Conservation (phyloP, 1,140 invertebrate species). For the Thaumatotibia leucotreta region DNA sequence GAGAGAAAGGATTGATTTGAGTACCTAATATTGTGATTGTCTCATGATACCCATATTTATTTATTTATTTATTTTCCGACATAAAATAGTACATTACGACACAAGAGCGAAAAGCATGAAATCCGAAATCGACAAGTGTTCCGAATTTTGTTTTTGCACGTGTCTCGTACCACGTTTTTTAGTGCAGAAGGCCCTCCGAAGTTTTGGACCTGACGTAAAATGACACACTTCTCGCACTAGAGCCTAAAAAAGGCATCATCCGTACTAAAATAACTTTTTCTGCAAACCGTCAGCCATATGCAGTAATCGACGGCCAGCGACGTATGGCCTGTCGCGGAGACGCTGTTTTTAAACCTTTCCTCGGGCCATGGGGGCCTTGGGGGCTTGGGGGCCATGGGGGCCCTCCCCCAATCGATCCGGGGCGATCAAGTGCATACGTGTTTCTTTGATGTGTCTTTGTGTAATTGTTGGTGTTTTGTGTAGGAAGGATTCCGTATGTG, state of each 20-base stretch:
- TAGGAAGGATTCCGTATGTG: not conserved
- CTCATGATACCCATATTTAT: no score
- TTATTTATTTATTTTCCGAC: no score
- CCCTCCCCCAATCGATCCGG: constrained; percentile 49
- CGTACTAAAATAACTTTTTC: not conserved
- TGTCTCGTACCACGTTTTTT: no score
- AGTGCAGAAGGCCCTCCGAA: no score
- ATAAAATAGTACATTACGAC: no score
- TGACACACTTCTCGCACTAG: no score
- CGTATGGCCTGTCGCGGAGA: constrained; percentile 64
- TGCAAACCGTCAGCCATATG: constrained; percentile 47
- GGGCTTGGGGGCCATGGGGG: not conserved
- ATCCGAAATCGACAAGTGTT: no score
- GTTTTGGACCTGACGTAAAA: no score
- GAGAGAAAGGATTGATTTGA: no score
- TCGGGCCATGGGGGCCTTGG: constrained; percentile 25
- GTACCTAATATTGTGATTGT: no score
- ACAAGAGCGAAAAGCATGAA: no score
- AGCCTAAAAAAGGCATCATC: not conserved
- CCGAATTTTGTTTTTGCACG: no score
- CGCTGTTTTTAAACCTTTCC: constrained; percentile 67
- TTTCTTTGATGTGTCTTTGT: constrained; percentile 59
- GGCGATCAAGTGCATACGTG: constrained; percentile 60
- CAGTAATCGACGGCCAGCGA: constrained; percentile 67
- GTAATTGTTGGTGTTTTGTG: constrained; percentile 6